These are phyloP conservation scores for Salminus brasiliensis DNA, from an alignment of 2,113 vertebrate genomes.

Conservation along the genomic window DNA sequence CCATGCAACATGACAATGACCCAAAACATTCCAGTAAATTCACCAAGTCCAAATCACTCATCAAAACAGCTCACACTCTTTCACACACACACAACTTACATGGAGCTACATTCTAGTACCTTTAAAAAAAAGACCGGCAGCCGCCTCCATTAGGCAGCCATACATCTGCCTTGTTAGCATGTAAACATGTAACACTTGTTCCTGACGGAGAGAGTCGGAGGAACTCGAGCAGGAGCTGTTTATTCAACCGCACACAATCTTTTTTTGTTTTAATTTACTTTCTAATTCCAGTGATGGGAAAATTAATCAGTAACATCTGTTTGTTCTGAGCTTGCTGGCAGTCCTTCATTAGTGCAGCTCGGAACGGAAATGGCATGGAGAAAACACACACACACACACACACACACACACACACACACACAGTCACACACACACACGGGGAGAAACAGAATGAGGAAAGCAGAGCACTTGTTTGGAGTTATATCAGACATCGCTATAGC, in stretches of 20 bases:
- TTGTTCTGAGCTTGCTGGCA: constrained; percentile 76
- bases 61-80: constrained; percentile 22
- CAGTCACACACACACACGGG: not conserved
- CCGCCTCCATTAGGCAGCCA: constrained; percentile 49
- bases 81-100: not conserved
- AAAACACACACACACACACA: not conserved
- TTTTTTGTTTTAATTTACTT: constrained; percentile 64
- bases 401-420: not conserved
- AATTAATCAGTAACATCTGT: constrained; percentile 80
- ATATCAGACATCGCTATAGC: constrained; percentile 42
- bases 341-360: constrained; percentile 78
- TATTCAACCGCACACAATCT: constrained; percentile 57
- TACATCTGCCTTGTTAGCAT: constrained; percentile 61
- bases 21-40: no score
- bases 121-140: constrained; percentile 38
- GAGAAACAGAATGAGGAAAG: constrained; percentile 17
- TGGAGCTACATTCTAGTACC: constrained; percentile 45
- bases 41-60: constrained; percentile 40
- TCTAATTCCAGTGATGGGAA: constrained; percentile 77
- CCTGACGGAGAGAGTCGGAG: constrained; percentile 19
- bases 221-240: constrained; percentile 57
- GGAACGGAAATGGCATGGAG: constrained; percentile 54
- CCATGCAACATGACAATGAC: no score
- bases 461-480: constrained; percentile 43
- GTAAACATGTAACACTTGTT: constrained; percentile 59